A percentile compares a stretch with the other conserved stretches of the same genome.
Evolutionary conservation across 30 jellyfish, hydroid and myxozoan genomes (phyloP).

Genomic region (Cassiopea xamachana): DNA sequence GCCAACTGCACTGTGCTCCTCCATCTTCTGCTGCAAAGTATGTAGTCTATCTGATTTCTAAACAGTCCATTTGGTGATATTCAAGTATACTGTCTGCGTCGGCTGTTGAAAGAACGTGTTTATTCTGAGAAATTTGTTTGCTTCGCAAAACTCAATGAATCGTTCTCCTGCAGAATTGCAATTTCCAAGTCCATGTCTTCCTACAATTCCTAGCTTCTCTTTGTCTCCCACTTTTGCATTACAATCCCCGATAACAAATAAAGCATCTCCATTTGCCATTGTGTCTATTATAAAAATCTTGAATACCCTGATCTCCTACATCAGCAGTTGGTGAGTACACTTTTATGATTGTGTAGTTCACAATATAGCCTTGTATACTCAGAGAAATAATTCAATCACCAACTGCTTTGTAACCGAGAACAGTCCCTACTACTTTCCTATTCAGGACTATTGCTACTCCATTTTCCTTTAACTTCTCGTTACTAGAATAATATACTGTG

Average conservation of each 20-base stretch:
- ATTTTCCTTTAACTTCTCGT: too few species aligned
- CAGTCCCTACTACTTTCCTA: too few species aligned
- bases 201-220: background rate
- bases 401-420: too few species aligned
- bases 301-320: too few species aligned
- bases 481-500: too few species aligned
- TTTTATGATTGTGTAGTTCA: too few species aligned
- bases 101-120: slow-evolving; percentile 28
- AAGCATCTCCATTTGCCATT: too few species aligned
- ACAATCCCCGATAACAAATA: background rate
- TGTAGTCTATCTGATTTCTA: slow-evolving; percentile 32
- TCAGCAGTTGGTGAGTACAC: too few species aligned
- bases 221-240: background rate
- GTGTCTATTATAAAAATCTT: too few species aligned
- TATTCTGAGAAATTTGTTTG: background rate
- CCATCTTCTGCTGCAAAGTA: slow-evolving; percentile 46
- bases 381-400: too few species aligned
- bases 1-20: slow-evolving; percentile 9
- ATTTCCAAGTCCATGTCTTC: slow-evolving; percentile 15
- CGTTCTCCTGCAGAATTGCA: slow-evolving; percentile 7
- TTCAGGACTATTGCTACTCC: too few species aligned
- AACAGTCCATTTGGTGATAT: slow-evolving; percentile 2
- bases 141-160: slow-evolving; percentile 4
- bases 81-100: slow-evolving; percentile 34
- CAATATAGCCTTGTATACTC: too few species aligned